Evolutionary conservation across 2,888 invertebrate species (phyloP), one percentile per base, ranked within the genome.

Genomic region (Eilema caniola): DNA sequence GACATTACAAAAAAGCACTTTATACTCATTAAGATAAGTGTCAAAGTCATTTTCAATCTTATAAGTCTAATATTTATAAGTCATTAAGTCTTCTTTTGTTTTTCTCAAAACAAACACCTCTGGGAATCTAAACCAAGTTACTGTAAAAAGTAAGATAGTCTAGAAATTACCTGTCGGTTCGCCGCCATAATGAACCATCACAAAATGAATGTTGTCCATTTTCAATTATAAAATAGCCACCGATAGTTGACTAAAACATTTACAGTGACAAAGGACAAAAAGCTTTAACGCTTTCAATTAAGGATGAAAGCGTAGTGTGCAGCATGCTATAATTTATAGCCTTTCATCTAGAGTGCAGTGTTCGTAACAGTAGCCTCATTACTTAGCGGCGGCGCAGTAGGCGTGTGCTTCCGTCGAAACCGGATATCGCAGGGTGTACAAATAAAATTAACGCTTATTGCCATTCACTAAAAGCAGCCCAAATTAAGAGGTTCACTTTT

Each of bases 401-500:
- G 94, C 92, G 94, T 90, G 92, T 86, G 88, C 91, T 93, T 92
- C 93, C 93, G 90, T 89, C 88, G 92, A 85, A 90, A 93, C 90
- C 92, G 92, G 94, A 95, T 92, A 93, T 91, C 85, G 85, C 83
- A 84, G 87, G 86, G 88, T 83, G 88, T 87, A 88, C 93, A 93
- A 94, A 95, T 93, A 92, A 94, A 93, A 93, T 93, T 93, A 93
- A 90, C 90, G 90, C 88, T 92, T 91, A 92, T 91, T 90, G 89
- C 90, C 87, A 83, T 87, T 86, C 84, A 86, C 85, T 83, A 83
- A 84, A 86, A 85, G 83, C 83, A 81, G 82, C 85, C 85, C 82
- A 84, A 86, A 87, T 85, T 82, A 83, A 79, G 82, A 75, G 80
- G 79, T 84, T 86, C 83, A 77, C 78, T 84, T 85, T 85, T 85